Base-by-base conservation (phyloP, 2,888 invertebrate genomes). In the Hybos culiciformis region DNA sequence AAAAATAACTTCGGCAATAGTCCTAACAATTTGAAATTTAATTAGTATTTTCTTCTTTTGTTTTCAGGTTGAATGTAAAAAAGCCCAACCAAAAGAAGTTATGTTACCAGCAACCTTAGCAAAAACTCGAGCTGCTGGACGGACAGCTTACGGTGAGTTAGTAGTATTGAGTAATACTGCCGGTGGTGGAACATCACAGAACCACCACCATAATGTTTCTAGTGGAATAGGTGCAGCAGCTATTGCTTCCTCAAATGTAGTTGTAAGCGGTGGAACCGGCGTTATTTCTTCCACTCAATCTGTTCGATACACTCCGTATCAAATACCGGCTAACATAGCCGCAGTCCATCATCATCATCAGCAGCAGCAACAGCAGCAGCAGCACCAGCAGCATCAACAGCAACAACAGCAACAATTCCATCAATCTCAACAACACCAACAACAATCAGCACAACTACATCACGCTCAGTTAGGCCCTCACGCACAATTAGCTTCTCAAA, bases 61-160 rank as follows among this genome's bases (percentile, higher is more conserved):
- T 55, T 70, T 72, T 33, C 75, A 97, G 96, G 96, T 97, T 74
- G 97, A 97, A 77, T 96, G 96, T 77, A 97, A 97, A 81, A 97
- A 97, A 73, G 98, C 98, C 64, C 98, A 98, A 74, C 98, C 98
- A 53, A 98, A 98, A 77, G 98, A 98, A 77, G 97, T 98, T 61
- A 98, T 98, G 98, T 81, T 97, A 65, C 97, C 97, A 61, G 86
- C 90, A 58, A 91, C 90, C 71, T 73, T 91, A 74, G 90, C 90
- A 63, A 91, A 91, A 77, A 91, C 90, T 72, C 81, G 91, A 69
- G 90, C 90, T 68, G 87, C 90, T 61, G 88, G 88, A 59, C 83
- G 91, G 72, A 88, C 90, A 72, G 86, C 90, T 75, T 92, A 91
- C 81, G 91, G 91, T 92, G 90, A 91, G 91, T 90, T 88, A 78